A percentile compares a stretch with the other conserved stretches of the same genome.
phyloP scores from a whole-genome alignment of 1,140 invertebrate genomes.

The Pseudobourletiella spinata region DNA sequence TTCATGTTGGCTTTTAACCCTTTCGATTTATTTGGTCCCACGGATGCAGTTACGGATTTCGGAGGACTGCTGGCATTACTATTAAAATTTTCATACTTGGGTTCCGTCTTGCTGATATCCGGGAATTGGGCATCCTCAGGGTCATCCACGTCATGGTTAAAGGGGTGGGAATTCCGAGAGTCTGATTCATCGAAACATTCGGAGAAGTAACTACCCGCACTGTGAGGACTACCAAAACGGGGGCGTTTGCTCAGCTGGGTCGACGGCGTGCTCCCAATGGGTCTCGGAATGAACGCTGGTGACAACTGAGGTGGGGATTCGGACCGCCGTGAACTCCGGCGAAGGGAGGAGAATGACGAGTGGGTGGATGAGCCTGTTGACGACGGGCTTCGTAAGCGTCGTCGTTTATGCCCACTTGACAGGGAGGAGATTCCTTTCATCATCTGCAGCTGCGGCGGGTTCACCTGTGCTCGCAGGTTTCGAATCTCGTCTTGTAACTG shows the following conservation, averaged over 20 bases:
- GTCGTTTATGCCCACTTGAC: not conserved
- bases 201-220: too few relatives aligned
- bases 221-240: too few relatives aligned
- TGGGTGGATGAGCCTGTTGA: not conserved
- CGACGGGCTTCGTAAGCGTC: not conserved
- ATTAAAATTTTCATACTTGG: too few relatives aligned
- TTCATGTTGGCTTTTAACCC: not conserved
- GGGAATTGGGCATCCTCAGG: not conserved
- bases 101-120: too few relatives aligned
- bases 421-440: not conserved
- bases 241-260: too few relatives aligned
- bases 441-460: not conserved
- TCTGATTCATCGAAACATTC: too few relatives aligned
- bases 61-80: too few relatives aligned
- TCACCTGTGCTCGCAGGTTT: not conserved
- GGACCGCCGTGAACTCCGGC: not conserved
- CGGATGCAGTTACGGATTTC: not conserved
- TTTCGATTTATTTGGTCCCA: not conserved
- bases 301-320: conserved; percentile 9
- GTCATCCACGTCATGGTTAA: not conserved
- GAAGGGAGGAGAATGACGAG: not conserved
- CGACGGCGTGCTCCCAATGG: too few relatives aligned
- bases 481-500: conserved; percentile 8
- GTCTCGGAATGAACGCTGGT: not conserved
- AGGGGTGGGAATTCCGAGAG: too few relatives aligned